Evolutionary conservation across 2,797 vertebrate genomes (phyloP).

Genomic region (Malacoctenus gilli): DNA sequence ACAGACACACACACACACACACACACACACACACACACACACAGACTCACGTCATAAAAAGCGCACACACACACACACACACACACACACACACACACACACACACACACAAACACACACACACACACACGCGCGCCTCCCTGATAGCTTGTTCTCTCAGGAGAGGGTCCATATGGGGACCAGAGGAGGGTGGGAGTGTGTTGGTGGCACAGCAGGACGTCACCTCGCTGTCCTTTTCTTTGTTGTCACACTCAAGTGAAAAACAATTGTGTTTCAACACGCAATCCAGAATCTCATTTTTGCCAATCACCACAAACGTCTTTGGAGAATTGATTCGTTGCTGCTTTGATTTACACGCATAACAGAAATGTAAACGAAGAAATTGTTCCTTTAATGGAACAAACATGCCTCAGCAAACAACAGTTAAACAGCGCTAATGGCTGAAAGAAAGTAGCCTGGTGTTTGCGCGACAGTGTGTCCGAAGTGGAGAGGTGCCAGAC

Average conservation of each 20-base stretch:
- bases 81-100: slow-evolving; percentile 23
- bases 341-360: background rate
- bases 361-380: slow-evolving; percentile 4
- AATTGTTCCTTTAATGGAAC: slow-evolving; percentile 5
- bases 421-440: background rate
- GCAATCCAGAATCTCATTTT: slow-evolving; percentile 7
- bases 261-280: slow-evolving; percentile 22
- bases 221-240: slow-evolving; percentile 57
- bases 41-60: slow-evolving; percentile 59
- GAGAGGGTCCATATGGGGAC: slow-evolving; percentile 80
- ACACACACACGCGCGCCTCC: slow-evolving; percentile 58
- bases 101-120: slow-evolving; percentile 57
- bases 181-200: slow-evolving; percentile 29
- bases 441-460: too few species aligned
- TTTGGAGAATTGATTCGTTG: slow-evolving; percentile 5
- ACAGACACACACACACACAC: slow-evolving; percentile 21
- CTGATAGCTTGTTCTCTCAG: slow-evolving; percentile 77
- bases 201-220: slow-evolving; percentile 30
- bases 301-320: slow-evolving; percentile 2
- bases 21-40: slow-evolving; percentile 58
- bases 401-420: background rate
- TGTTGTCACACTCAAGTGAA: slow-evolving; percentile 52
- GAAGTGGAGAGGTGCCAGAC: too few species aligned
- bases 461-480: too few species aligned
- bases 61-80: slow-evolving; percentile 43